Evolutionary conservation across 2,797 vertebrate genomes (phyloP).

Genomic region (Paratrypauchen microcephalus): DNA sequence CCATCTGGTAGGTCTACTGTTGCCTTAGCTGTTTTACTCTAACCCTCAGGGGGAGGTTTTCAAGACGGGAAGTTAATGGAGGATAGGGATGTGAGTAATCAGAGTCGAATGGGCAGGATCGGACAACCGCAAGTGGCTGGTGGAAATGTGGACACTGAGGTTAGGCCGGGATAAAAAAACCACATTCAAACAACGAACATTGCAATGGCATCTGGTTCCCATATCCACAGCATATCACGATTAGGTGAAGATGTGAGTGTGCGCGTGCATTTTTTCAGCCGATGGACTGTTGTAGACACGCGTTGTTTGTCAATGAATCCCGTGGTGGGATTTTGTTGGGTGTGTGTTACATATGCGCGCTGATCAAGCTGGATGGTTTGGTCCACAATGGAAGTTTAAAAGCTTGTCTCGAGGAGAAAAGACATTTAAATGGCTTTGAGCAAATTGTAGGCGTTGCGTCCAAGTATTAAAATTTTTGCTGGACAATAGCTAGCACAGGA

Average conservation of each 20-base stretch:
- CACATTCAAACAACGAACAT: slow-evolving; percentile 73
- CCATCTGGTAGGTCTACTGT: slow-evolving; percentile 66
- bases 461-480: slow-evolving; percentile 21
- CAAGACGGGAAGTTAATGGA: slow-evolving; percentile 63
- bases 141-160: slow-evolving; percentile 72
- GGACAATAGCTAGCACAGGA: slow-evolving; percentile 29
- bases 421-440: slow-evolving; percentile 36
- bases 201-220: slow-evolving; percentile 82
- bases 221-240: slow-evolving; percentile 77
- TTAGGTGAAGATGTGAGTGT: slow-evolving; percentile 76
- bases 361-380: slow-evolving; percentile 13
- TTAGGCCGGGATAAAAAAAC: slow-evolving; percentile 77
- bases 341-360: slow-evolving; percentile 9
- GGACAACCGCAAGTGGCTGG: slow-evolving; percentile 76
- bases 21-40: slow-evolving; percentile 59
- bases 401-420: slow-evolving; percentile 22
- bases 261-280: slow-evolving; percentile 38
- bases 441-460: slow-evolving; percentile 37
- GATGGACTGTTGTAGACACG: slow-evolving; percentile 21
- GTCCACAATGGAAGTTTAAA: slow-evolving; percentile 10
- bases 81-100: slow-evolving; percentile 79
- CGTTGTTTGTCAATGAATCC: slow-evolving; percentile 34
- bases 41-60: slow-evolving; percentile 46
- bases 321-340: slow-evolving; percentile 24
- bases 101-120: slow-evolving; percentile 71